Base-by-base conservation (phyloP, 1,140 invertebrate species). In the Drosophila subpulchrella region DNA sequence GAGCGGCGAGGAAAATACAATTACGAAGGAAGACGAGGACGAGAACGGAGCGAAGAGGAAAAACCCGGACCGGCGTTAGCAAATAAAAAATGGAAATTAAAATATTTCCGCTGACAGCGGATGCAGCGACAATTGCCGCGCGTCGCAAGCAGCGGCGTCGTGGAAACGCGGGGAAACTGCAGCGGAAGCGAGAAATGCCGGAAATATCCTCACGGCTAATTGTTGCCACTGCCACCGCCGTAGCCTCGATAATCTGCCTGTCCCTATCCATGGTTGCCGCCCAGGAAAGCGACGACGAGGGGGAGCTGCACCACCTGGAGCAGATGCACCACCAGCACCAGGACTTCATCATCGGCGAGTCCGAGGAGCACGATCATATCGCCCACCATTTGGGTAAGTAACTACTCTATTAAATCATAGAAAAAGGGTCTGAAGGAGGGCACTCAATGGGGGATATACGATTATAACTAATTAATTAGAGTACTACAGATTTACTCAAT, bases 191-290 rank as follows among this genome's bases (percentile, higher is more conserved):
- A 75, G 75, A 90, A 91, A 75, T 88, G 86, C 82, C 90, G 90
- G 90, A 91, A 91, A 88, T 91, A 90, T 90, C 82, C 78, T 84
- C 85, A 75, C 86, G 81, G 82, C 90, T 91, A 91, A 91, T 91
- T 91, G 90, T 79, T 74, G 90, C 74, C 77, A 71, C 84, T 74
- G 90, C 74, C 77, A 75, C 84, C 72, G 81, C 73, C 46, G 8
- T 57, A 27, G 60, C 53, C 55, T 56, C 89, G 62, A 74, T 81
- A 57, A 65, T 83, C 20, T 67, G 65, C 36, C 61, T 59, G n/a
- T 76, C 75, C 12, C 46, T 67, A 41, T 12, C 65, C 24, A 12
- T 38, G 30, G 63, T 48, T 27, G 58, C 65, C 36, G 83, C 79
- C 39, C 74, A 83, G 59, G 75, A 90, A 36, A 63, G 59, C 46